Evolutionary conservation across 2,113 vertebrate genomes (phyloP).

Genomic region (Microcebus jonahi): DNA sequence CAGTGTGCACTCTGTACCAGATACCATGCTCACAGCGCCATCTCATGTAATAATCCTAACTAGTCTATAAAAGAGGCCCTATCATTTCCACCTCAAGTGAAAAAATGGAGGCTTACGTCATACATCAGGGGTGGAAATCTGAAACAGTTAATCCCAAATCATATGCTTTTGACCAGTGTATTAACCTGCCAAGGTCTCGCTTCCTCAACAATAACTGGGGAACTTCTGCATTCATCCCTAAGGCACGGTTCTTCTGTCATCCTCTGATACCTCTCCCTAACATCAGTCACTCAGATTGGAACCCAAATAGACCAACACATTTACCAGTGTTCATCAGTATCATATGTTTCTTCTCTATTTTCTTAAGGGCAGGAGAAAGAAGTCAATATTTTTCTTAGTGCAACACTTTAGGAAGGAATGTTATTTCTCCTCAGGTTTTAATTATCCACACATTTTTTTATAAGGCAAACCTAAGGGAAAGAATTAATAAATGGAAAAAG

Average conservation of each 20-base stretch:
- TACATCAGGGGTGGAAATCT: neutral
- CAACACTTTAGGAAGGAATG: neutral
- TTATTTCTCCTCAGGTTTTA: constrained; percentile 52
- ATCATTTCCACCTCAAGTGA: neutral
- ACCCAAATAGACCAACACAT: neutral
- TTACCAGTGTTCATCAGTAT: neutral
- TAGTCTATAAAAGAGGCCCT: neutral
- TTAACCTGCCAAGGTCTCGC: neutral
- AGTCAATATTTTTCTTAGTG: neutral
- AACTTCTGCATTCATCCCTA: neutral
- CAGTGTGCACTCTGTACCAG: accelerated
- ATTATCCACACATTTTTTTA: constrained; percentile 9
- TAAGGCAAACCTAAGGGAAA: constrained; percentile 52
- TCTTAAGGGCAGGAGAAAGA: neutral
- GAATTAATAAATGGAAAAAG: constrained; percentile 64
- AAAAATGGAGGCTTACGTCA: neutral
- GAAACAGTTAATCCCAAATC: neutral
- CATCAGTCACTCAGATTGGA: neutral
- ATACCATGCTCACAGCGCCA: neutral
- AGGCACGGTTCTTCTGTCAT: neutral
- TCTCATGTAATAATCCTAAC: neutral
- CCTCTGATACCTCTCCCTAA: neutral
- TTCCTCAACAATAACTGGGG: neutral
- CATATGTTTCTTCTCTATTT: neutral
- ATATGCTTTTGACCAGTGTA: neutral